phyloP scores from a whole-genome alignment of 2,113 vertebrate genomes.

The Clarias batrachus region DNA sequence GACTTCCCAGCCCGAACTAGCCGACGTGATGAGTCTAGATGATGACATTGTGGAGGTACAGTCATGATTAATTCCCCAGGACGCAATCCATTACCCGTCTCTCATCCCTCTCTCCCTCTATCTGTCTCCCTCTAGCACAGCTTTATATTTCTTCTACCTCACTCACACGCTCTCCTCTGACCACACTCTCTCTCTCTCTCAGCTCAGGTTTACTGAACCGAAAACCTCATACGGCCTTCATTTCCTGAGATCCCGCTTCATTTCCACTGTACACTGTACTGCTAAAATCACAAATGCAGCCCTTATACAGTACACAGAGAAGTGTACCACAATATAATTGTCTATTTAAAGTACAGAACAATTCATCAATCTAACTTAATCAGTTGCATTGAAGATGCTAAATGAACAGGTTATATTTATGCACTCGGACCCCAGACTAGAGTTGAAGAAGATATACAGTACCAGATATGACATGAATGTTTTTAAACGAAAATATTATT shows the following conservation, averaged over 20 bases:
- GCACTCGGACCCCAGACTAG: not conserved
- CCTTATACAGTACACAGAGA: not conserved
- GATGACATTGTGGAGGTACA: constrained; percentile 8
- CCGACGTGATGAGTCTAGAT: constrained; percentile 1
- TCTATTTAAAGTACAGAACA: not conserved
- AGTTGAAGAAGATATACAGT: not conserved
- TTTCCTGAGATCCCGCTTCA: not conserved
- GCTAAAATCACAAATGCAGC: not conserved
- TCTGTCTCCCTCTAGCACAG: not conserved
- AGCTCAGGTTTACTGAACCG: constrained; percentile 27
- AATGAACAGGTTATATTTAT: not conserved
- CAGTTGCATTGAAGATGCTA: not conserved
- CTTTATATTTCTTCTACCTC: not conserved
- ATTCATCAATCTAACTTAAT: not conserved
- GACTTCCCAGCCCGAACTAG: not conserved
- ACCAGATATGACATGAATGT: not conserved
- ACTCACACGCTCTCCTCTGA: not conserved
- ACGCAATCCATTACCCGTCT: not conserved
- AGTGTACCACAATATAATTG: not conserved
- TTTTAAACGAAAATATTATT: not conserved
- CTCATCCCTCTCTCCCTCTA: not conserved
- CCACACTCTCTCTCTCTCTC: not conserved
- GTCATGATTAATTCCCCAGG: constrained; percentile 8
- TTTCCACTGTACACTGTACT: not conserved
- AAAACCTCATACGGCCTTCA: not conserved